Evolutionary conservation across 2,797 vertebrate species (phyloP).

Genomic region (Sebastolobus altivelis): DNA sequence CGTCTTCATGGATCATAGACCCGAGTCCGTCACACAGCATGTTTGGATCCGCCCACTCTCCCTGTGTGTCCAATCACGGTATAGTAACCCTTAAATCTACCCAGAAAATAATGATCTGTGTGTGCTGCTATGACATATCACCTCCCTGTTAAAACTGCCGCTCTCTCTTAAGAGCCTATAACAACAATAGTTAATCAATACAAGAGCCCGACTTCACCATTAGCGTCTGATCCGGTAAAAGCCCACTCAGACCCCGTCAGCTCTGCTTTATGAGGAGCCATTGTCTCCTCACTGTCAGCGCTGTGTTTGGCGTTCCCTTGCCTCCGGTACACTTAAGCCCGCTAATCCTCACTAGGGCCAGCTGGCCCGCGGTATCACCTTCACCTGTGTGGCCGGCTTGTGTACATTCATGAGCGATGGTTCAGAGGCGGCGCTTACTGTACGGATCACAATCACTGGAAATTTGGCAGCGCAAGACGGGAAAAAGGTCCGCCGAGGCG

Average conservation of each 20-base stretch:
- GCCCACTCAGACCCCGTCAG: slow-evolving; percentile 67
- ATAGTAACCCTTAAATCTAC: slow-evolving; percentile 19
- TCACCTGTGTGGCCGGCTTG: slow-evolving; percentile 76
- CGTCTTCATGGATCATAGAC: slow-evolving; percentile 75
- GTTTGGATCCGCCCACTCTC: slow-evolving; percentile 44
- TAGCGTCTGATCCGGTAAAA: slow-evolving; percentile 77
- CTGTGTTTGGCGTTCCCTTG: slow-evolving; percentile 80
- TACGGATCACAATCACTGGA: slow-evolving; percentile 59
- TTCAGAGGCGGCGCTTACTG: slow-evolving; percentile 56
- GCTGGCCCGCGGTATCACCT: slow-evolving; percentile 75
- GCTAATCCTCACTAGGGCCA: slow-evolving; percentile 81
- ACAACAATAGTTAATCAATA: slow-evolving; percentile 77
- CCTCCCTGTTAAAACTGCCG: slow-evolving; percentile 18
- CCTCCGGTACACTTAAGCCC: slow-evolving; percentile 87
- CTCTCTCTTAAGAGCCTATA: slow-evolving; percentile 41
- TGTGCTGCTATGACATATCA: slow-evolving; percentile 19
- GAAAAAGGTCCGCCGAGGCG: slow-evolving; percentile 39
- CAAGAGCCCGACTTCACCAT: slow-evolving; percentile 64
- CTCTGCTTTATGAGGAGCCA: slow-evolving; percentile 73
- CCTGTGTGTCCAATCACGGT: slow-evolving; percentile 37
- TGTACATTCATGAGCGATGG: slow-evolving; percentile 75
- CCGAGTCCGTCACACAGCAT: slow-evolving; percentile 56
- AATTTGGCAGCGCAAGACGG: slow-evolving; percentile 26
- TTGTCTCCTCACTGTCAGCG: slow-evolving; percentile 79
- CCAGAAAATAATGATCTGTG: not conserved